phyloP scores from a whole-genome alignment of 1,140 invertebrate species.

The Bombus affinis region DNA sequence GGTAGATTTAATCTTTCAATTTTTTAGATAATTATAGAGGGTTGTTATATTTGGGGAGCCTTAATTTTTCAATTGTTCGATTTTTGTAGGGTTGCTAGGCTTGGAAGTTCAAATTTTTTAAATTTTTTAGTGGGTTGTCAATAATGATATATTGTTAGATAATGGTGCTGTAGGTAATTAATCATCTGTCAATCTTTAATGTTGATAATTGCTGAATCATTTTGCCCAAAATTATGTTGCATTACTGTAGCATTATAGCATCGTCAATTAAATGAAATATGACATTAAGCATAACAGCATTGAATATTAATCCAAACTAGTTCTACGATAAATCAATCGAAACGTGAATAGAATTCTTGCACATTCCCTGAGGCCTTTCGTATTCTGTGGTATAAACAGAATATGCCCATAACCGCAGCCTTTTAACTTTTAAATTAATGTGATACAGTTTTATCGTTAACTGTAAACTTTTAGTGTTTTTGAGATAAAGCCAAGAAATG shows the following conservation, averaged over 20 bases:
- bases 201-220: too few relatives aligned
- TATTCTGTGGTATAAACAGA: neutral
- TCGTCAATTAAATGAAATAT: neutral
- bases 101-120: too few relatives aligned
- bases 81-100: too few relatives aligned
- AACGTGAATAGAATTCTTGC: neutral
- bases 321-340: too few relatives aligned
- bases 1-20: neutral
- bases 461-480: neutral
- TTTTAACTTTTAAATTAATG: neutral
- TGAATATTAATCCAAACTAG: neutral
- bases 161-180: neutral
- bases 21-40: neutral
- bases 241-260: too few relatives aligned
- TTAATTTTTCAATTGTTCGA: too few relatives aligned
- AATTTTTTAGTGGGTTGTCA: too few relatives aligned
- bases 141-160: too few relatives aligned
- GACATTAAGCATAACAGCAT: neutral
- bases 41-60: neutral
- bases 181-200: neutral
- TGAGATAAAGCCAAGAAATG: neutral
- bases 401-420: too few relatives aligned
- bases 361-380: neutral
- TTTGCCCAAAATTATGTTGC: neutral
- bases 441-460: neutral